Conservation (phyloP, 2,797 vertebrate species). For the Pempheris klunzingeri region DNA sequence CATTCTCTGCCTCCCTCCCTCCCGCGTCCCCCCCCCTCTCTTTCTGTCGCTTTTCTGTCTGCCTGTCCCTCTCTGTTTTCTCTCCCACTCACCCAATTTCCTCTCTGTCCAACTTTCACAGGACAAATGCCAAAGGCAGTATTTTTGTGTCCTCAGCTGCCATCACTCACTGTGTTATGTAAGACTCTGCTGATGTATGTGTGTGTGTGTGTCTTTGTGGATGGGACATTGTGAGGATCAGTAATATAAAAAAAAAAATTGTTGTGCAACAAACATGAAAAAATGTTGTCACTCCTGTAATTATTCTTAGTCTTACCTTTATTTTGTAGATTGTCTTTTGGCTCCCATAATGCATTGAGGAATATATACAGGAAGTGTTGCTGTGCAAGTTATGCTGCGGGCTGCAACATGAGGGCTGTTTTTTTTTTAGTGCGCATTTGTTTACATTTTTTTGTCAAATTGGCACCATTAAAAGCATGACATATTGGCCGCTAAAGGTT, state of each 20-base stretch:
- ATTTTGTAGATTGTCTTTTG: background rate
- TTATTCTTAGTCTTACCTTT: background rate
- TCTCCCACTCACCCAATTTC: conserved; percentile 71
- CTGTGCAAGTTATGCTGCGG: background rate
- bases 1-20: conserved; percentile 24
- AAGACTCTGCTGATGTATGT: conserved; percentile 64
- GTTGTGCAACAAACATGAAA: background rate
- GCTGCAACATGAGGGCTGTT: background rate
- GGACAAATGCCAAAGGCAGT: conserved; percentile 80
- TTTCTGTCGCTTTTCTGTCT: conserved; percentile 47
- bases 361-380: conserved; percentile 8
- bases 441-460: conserved; percentile 2
- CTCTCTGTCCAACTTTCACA: conserved; percentile 78
- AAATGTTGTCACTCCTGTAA: background rate
- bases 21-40: conserved; percentile 13
- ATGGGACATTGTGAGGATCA: background rate
- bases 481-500: background rate
- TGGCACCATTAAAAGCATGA: background rate
- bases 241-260: background rate
- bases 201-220: conserved; percentile 2
- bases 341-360: background rate
- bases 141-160: conserved; percentile 82
- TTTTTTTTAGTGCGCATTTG: background rate
- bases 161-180: conserved; percentile 80
- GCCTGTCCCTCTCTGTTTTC: conserved; percentile 61